Conservation (phyloP, 2,113 vertebrate genomes). For the Xenopus borealis region DNA sequence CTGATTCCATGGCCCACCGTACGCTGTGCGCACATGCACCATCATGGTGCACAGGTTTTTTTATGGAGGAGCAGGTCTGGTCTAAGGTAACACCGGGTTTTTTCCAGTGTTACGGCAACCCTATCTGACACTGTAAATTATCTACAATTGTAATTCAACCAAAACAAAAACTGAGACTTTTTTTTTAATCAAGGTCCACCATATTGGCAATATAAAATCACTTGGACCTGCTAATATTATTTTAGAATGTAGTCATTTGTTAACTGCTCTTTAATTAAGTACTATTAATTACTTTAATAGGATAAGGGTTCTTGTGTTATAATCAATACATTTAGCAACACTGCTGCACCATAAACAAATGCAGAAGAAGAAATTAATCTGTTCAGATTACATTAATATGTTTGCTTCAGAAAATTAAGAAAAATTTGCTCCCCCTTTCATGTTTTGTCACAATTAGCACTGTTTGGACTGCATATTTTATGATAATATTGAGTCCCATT, state of each 20-base stretch:
- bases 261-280: constrained; percentile 99
- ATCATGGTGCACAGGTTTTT: too few species aligned
- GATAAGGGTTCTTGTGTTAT: constrained; percentile 94
- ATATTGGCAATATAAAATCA: constrained; percentile 70
- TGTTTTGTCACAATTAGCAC: constrained; percentile 36
- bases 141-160: too few species aligned
- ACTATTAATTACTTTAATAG: constrained; percentile 95
- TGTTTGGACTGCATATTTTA: constrained; percentile 37
- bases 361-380: constrained; percentile 66
- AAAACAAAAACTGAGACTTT: too few species aligned
- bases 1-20: too few species aligned
- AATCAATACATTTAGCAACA: constrained; percentile 92
- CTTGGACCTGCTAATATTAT: constrained; percentile 71
- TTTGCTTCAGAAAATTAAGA: constrained; percentile 46
- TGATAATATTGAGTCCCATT: constrained; percentile 45
- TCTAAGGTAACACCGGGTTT: too few species aligned
- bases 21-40: too few species aligned
- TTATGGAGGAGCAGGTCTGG: too few species aligned
- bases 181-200: constrained; percentile 18
- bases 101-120: too few species aligned
- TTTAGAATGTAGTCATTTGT: constrained; percentile 70
- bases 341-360: constrained; percentile 65
- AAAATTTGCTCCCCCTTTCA: constrained; percentile 40
- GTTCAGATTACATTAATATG: constrained; percentile 59
- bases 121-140: too few species aligned